Base-by-base conservation (phyloP, 2,797 vertebrate species). In the Sebastolobus altivelis region DNA sequence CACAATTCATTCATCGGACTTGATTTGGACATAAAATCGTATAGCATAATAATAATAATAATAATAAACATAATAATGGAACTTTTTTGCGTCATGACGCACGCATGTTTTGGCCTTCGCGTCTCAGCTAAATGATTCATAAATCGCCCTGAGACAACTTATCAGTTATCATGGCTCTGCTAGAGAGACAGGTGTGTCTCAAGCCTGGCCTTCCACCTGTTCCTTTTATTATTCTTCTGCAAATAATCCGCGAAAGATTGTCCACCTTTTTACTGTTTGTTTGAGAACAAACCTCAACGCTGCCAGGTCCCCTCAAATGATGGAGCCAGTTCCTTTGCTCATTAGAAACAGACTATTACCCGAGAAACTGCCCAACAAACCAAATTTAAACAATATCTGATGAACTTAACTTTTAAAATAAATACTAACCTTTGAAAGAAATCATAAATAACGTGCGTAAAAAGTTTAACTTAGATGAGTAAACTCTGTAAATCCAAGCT, bases 181-280 rank as follows among this genome's bases (percentile, higher is more conserved):
- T 76, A 13, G 27, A 78, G 27, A 78, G 92, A 91, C 95, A 96
- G 96, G 95, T 96, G 96, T 91, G 93, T 86, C 91, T 81, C 80
- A 65, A 25, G 63, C 61, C 92, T 80, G 77, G 93, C 85, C 93
- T 94, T 88, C 93, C 96, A 96, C 94, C 96, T 96, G 96, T 93
- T 95, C 86, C 7, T 94, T 96, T 96, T 96, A 96, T 94, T 92
- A 88, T 88, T 88, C 92, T 56, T 88, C 92, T 71, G 93, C 89
- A 94, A 93, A 95, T 94, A 95, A 81, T 86, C 75, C 69, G 37
- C 66, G 62, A 65, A 72, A 81, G 81, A 91, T 82, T 87, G 88
- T 80, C 56, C 81, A 54, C 38, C 20, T 66, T 88, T 94, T 95
- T 95, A 95, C 82, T 92, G 92, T 94, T 95, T 96, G 95, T 96